A percentile compares a stretch with the other conserved stretches of the same genome.
phyloP scores from a whole-genome alignment of 2,888 invertebrate species.

The Digitonthophagus gazella region DNA sequence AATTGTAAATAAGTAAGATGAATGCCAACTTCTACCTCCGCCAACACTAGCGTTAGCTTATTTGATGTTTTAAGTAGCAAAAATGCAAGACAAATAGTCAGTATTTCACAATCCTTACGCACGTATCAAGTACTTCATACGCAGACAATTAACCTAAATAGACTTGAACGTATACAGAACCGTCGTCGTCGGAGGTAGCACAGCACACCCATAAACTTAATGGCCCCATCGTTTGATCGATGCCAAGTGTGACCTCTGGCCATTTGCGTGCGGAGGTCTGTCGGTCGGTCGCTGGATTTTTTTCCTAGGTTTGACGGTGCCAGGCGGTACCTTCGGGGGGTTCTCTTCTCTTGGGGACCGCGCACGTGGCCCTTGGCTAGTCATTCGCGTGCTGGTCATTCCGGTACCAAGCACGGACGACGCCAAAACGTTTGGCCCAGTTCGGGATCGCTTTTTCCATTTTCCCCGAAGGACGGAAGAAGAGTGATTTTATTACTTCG shows the following conservation, averaged over 20 bases:
- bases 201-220: background rate
- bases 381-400: background rate
- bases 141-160: background rate
- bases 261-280: conserved; percentile 44
- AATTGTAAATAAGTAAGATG: no score
- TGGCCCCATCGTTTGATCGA: conserved; percentile 44
- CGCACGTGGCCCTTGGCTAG: background rate
- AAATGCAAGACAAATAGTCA: background rate
- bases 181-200: background rate
- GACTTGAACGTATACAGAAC: background rate
- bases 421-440: background rate
- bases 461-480: no score
- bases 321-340: background rate
- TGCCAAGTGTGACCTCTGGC: conserved; percentile 51
- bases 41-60: no score
- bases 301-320: background rate
- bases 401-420: background rate
- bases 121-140: background rate
- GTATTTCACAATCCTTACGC: background rate
- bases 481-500: conserved; percentile 7
- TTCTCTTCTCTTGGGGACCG: no score
- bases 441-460: background rate
- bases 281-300: background rate
- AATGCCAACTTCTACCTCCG: no score
- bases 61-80: no score